These are phyloP conservation scores for Nemoura dubitans DNA, from an alignment of 2,888 invertebrate genomes.

Conservation along the genomic window DNA sequence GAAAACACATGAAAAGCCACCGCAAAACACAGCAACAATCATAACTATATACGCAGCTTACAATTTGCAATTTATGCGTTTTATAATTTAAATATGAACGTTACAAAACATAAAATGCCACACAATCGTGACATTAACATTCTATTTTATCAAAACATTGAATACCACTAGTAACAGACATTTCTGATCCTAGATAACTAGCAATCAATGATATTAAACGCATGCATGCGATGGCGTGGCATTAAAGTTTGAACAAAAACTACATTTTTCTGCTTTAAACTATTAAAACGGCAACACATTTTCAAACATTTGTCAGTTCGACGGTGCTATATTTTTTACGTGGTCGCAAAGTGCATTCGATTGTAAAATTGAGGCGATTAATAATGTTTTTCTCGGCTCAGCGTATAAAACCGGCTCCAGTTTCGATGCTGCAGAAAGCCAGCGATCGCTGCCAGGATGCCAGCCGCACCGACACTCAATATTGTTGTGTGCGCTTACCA, in stretches of 20 bases:
- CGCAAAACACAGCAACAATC: not conserved
- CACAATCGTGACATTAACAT: not conserved
- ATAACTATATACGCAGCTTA: too few species aligned
- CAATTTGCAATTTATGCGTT: too few species aligned
- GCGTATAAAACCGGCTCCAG: too few species aligned
- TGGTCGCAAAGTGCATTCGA: not conserved
- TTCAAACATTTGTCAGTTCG: not conserved
- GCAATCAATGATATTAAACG: not conserved
- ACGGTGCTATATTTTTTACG: not conserved
- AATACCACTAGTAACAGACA: not conserved
- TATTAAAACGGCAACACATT: not conserved
- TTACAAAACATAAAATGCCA: not conserved
- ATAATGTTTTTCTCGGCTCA: not conserved
- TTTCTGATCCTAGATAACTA: not conserved
- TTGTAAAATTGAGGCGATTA: not conserved
- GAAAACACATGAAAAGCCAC: not conserved
- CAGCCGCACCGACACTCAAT: not conserved
- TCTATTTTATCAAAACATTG: not conserved
- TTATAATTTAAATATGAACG: not conserved
- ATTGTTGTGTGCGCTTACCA: not conserved
- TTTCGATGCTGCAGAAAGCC: too few species aligned
- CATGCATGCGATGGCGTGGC: not conserved
- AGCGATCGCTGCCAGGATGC: not conserved
- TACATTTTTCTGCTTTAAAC: not conserved
- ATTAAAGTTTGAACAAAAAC: not conserved